Evolutionary conservation across 2,113 vertebrate species (phyloP).

Genomic region (Bubo scandiacus): DNA sequence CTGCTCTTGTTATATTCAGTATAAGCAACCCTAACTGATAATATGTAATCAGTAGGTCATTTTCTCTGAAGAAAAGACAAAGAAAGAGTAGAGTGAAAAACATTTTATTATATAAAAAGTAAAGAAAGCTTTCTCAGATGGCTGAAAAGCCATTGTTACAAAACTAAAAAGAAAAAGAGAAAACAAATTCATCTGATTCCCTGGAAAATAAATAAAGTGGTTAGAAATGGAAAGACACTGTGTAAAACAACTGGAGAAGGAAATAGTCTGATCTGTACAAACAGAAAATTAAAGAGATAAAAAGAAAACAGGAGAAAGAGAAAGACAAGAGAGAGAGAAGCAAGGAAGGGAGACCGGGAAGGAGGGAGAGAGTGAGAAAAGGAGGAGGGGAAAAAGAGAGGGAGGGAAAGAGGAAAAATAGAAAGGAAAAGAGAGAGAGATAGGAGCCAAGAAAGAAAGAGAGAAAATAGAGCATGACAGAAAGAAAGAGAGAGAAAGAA

Average conservation of each 20-base stretch:
- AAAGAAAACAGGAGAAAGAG: background rate
- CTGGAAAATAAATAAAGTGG: background rate
- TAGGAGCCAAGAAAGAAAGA: no score
- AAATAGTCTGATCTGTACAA: background rate
- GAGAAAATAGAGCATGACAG: background rate
- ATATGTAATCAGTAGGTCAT: background rate
- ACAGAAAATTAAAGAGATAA: background rate
- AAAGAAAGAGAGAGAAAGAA: background rate
- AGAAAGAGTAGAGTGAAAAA: background rate
- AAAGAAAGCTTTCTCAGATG: background rate
- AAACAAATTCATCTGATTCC: background rate
- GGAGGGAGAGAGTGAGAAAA: background rate
- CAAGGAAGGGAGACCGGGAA: background rate
- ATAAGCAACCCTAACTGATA: background rate
- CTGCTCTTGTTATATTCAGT: background rate
- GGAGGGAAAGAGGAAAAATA: fast-evolving
- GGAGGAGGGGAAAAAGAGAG: background rate
- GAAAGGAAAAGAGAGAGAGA: no score
- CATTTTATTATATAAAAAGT: background rate
- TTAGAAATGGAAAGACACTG: background rate
- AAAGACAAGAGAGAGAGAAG: fast-evolving
- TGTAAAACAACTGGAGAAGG: background rate
- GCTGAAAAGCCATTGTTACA: background rate
- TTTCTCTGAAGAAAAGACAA: background rate
- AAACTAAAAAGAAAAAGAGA: background rate